Evolutionary conservation across 2,888 invertebrate species (phyloP), one percentile per base, ranked within the genome.

Genomic region (Herminia tarsipennalis): DNA sequence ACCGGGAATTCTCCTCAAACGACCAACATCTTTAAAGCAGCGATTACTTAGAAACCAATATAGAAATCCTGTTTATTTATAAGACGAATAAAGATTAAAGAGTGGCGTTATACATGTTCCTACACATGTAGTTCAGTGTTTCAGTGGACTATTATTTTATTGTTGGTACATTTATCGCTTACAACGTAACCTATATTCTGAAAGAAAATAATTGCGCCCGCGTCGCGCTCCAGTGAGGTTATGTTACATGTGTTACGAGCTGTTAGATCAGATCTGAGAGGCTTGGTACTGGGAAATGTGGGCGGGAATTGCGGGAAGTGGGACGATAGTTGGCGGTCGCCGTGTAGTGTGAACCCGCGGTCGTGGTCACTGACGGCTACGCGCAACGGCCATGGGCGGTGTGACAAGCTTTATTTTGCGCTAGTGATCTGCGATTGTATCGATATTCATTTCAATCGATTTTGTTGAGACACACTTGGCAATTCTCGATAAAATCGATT

Each of bases 171-270:
- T 33, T 33, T 76, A 73, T 76, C 72, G 75, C 77, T 70, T 57
- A 56, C 68, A 61, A 58, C 61, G 60, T 78, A 82, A 83, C 83
- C 83, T 76, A 83, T 56, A 76, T 78, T 70, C 56, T 64, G 50
- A 57, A 53, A 57, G 65, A 70, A 73, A 73, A 72, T 75, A 72
- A 76, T 75, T 73, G 67, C 64, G 65, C 60, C 45, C 49, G 53
- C 67, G 67, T 55, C 68, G 59, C 73, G 78, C 64, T 71, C 73
- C 65, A 76, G 60, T 61, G 68, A 56, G 66, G 69, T 77, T 73
- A 47, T 71, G 76, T 84, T 83, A 81, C 84, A 78, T 71, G 61
- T 75, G 75, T 85, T 83, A 83, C 77, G 74, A 77, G 71, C 57
- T 73, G 73, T 81, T 81, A 78, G 79, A 80, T 80, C 74, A 80